Conservation (phyloP, 1,140 invertebrate species). For the Heliconius congener region DNA sequence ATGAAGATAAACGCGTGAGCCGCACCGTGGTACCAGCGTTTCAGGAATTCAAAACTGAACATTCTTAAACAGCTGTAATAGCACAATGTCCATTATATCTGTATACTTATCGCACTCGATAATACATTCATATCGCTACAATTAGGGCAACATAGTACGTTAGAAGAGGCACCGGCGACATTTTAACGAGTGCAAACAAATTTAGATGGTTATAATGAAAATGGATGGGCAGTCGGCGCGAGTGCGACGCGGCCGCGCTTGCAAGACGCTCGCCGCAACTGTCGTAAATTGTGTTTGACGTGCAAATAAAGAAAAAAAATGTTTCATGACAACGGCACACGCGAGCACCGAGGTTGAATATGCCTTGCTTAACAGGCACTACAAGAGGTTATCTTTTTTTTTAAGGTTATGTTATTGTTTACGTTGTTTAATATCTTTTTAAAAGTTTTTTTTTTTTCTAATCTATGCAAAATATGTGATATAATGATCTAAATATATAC, state of each 20-base stretch:
- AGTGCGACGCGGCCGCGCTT: slow-evolving; percentile 54
- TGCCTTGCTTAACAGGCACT: slow-evolving; percentile 20
- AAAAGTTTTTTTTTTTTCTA: background rate
- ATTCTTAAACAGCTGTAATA: slow-evolving; percentile 59
- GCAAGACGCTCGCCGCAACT: slow-evolving; percentile 53
- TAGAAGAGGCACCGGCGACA: slow-evolving; percentile 20
- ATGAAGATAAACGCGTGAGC: slow-evolving; percentile 27
- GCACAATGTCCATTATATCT: slow-evolving; percentile 58
- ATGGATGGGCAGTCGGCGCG: slow-evolving; percentile 37
- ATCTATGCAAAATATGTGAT: background rate
- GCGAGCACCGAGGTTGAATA: slow-evolving; percentile 58
- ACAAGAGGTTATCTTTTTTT: slow-evolving; percentile 22
- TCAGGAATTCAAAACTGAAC: slow-evolving; percentile 76
- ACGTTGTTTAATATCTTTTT: background rate
- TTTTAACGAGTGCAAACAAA: slow-evolving; percentile 34
- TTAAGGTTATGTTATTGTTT: slow-evolving; percentile 18
- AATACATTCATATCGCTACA: slow-evolving; percentile 52
- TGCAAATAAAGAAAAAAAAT: slow-evolving; percentile 74
- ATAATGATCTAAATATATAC: background rate
- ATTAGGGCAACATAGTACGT: slow-evolving; percentile 36
- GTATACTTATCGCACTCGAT: slow-evolving; percentile 60
- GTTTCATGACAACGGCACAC: slow-evolving; percentile 69
- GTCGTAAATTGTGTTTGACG: slow-evolving; percentile 58
- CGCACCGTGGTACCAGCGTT: slow-evolving; percentile 73
- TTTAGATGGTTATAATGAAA: slow-evolving; percentile 46